Evolutionary conservation across 2,888 invertebrate genomes (phyloP), one percentile per base, ranked within the genome.

Genomic region (Axea sp.): DNA sequence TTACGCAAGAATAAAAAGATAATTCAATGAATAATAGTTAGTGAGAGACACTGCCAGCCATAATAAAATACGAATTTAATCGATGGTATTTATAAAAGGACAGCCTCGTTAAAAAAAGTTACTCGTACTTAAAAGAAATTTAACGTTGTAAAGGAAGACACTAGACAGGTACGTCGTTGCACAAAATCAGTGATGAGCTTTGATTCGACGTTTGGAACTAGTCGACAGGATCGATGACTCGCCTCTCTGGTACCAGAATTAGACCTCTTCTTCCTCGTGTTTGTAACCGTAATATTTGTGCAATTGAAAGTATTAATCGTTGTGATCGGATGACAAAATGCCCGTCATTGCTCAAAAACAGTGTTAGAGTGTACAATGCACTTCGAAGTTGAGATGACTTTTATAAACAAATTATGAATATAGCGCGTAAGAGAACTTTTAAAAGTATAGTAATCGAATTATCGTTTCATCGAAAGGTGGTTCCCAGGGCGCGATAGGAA

Each of bases 41-140:
- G 79, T 76, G 80, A 80, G 77, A 69, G 76, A 83, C 83, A 85
- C 84, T 85, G 85, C 84, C 84, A 84, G 80, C 80, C 76, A 79
- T 78, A 79, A 80, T 84, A 82, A 75, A 81, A 82, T 82, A 82
- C 81, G 81, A 85, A 85, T 83, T 83, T 82, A 83, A 82, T 80
- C 79, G 77, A 81, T 78, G 79, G 72, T 80, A 81, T 73, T 79
- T 72, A 76, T 68, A 73, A 19, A 19, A 78, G 47, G 19, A 72
- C 17, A 75, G 60, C 67, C 69, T 75, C 71, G 67, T 68, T 55
- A 47, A 69, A 19, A 19, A 19, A 67, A 68, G 30, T 49, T 57
- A 45, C 39, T 49, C 55, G 28, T 49, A 57, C 39, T 33, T 41
- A n/a, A 65, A 35, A 15, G n/a, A 41, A 33, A 33, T 37, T 28